Percentiles rank a stretch among this genome's conserved stretches.
Conservation (phyloP, 1,140 invertebrate genomes). For the Drosophila albomicans region DNA sequence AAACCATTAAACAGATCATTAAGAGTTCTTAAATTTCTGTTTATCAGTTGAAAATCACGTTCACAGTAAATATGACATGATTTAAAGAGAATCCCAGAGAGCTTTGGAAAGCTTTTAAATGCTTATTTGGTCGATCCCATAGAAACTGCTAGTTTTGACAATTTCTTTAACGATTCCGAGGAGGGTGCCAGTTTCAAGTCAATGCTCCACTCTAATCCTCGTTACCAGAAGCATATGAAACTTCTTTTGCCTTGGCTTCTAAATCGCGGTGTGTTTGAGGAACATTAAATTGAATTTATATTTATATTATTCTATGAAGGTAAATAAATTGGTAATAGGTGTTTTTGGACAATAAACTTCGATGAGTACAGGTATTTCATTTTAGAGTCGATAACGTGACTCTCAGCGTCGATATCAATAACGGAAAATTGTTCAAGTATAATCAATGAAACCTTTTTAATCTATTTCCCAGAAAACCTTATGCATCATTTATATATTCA, state of each 20-base stretch:
- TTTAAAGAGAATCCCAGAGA: background rate
- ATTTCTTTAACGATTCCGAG: constrained; percentile 55
- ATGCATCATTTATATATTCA: too few species aligned
- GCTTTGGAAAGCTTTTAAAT: constrained; percentile 3
- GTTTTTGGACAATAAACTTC: background rate
- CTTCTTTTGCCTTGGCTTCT: constrained; percentile 67
- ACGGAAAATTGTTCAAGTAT: background rate
- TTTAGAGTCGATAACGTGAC: constrained; percentile 7
- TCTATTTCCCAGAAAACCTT: too few species aligned
- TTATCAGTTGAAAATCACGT: background rate
- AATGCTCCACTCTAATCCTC: constrained; percentile 63
- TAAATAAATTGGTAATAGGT: constrained; percentile 3
- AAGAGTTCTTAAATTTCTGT: background rate
- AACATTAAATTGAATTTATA: constrained; percentile 1
- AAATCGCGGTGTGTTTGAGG: constrained; percentile 54
- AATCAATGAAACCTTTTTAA: background rate
- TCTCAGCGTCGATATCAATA: background rate
- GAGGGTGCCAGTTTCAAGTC: constrained; percentile 62
- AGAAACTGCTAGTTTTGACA: constrained; percentile 61
- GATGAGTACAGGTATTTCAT: constrained; percentile 5
- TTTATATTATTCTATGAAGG: background rate
- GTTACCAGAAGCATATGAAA: constrained; percentile 66
- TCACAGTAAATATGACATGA: background rate
- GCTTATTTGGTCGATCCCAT: background rate
- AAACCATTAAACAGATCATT: background rate